Base-by-base conservation (phyloP, 2,797 vertebrate species). In the Crenuchus spilurus region DNA sequence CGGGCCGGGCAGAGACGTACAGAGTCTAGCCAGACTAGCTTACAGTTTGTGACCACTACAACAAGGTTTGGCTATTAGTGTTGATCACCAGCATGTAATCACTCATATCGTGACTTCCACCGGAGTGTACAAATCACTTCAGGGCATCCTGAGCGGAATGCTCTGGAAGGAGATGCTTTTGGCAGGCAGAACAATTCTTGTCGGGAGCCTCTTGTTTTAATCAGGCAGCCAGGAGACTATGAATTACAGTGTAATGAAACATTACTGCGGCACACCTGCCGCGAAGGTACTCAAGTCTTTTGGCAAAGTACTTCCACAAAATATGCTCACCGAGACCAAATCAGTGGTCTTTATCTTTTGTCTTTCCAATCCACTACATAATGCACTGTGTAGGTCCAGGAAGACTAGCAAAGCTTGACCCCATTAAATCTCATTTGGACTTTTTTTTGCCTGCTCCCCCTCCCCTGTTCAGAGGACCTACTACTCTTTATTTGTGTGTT, bases 51-150 rank as follows among this genome's bases (percentile, higher is more conserved):
- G 84, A 88, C 84, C 84, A 87, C 69, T 74, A 42, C 75, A 61
- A 55, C 42, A 68, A 74, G 63, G 78, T 74, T 86, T 85, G 82
- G 81, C 84, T 71, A 63, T 61, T 77, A 70, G 79, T n/a, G 52
- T 75, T 74, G 85, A 86, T 89, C 82, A 71, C 78, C 58, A 80
- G 75, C 76, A 80, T 76, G 72, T 70, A 82, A 83, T 77, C 80
- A 83, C 83, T 84, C 83, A 85, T 86, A 87, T 88, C 82, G 75
- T 80, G 85, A 78, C 88, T 70, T 84, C 82, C 73, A 85, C 76
- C 81, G 49, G n/a, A 78, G 84, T 87, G 84, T 81, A 82, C 79
- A 85, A 72, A 52, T 39, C 41, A 83, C 75, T 85, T 80, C 58
- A 74, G 83, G 77, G 84, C 80, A 31, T 78, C 79, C 86, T 83